These are phyloP conservation scores for Triops cancriformis DNA, from an alignment of 1,140 invertebrate genomes.

Conservation along the genomic window DNA sequence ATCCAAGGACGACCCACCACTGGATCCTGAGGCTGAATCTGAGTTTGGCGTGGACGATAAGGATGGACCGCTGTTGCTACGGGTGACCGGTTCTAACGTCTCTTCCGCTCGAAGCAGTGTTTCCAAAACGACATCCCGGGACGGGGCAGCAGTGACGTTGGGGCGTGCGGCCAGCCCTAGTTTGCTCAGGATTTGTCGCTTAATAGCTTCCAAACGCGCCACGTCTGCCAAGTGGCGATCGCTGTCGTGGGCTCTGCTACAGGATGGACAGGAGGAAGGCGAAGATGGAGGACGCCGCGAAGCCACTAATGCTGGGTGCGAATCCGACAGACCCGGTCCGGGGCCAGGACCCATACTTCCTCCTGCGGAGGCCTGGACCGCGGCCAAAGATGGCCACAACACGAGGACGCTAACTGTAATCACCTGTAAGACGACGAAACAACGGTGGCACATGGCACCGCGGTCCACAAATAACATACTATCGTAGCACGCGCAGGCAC, in stretches of 20 bases:
- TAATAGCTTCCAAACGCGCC: conserved; percentile 61
- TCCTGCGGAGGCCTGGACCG: background rate
- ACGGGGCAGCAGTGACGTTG: conserved; percentile 54
- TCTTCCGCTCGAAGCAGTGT: conserved; percentile 56
- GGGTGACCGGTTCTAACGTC: conserved; percentile 24
- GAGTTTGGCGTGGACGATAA: conserved; percentile 28
- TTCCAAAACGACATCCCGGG: conserved; percentile 55
- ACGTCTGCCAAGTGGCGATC: conserved; percentile 41
- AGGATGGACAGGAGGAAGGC: background rate
- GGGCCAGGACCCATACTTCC: conserved; percentile 11
- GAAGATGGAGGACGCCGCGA: background rate
- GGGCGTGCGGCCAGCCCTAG: conserved; percentile 57
- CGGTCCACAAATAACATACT: background rate
- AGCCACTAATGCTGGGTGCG: background rate
- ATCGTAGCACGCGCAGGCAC: conserved; percentile 3
- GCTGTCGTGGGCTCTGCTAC: background rate
- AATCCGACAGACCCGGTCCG: background rate
- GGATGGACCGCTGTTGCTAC: conserved; percentile 18
- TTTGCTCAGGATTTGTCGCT: conserved; percentile 64
- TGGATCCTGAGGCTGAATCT: conserved; percentile 31
- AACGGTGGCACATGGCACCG: conserved; percentile 11
- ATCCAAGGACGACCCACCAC: background rate
- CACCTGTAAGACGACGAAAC: background rate
- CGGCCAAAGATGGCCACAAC: conserved; percentile 4
- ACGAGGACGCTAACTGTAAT: background rate